Evolutionary conservation across 2,797 vertebrate species (phyloP).

Genomic region (Poecilia wingei): DNA sequence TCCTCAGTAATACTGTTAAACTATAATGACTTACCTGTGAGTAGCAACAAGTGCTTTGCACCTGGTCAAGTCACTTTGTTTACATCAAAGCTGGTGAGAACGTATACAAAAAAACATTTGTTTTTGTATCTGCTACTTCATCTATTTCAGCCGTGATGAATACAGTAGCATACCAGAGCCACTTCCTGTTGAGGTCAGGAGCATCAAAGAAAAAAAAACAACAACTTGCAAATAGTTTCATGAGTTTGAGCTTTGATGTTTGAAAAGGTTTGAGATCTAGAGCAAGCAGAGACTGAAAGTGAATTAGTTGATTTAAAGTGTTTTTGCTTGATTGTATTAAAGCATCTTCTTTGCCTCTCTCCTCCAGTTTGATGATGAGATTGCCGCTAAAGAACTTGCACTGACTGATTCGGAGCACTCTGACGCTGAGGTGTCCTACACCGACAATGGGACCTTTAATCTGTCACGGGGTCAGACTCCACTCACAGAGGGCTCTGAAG

Average conservation of each 20-base stretch:
- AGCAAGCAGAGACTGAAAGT: neutral
- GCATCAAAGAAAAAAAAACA: constrained; percentile 2
- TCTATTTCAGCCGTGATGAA: neutral
- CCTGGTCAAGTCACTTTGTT: neutral
- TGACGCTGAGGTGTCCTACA: constrained; percentile 94
- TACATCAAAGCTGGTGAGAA: neutral
- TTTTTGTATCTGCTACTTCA: neutral
- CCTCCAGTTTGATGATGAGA: constrained; percentile 90
- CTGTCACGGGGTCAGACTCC: constrained; percentile 95
- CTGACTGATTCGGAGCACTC: constrained; percentile 97
- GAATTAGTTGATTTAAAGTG: neutral
- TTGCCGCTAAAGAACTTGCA: constrained; percentile 89
- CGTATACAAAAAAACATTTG: neutral
- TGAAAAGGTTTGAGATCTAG: constrained; percentile 5
- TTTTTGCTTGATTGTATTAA: neutral
- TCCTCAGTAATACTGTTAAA: constrained; percentile 10
- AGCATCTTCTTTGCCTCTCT: constrained; percentile 12
- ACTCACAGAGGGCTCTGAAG: constrained; percentile 96
- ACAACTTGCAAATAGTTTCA: neutral
- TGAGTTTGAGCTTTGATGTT: constrained; percentile 4
- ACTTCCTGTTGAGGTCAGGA: constrained; percentile 32
- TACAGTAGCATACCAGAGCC: neutral
- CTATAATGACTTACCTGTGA: neutral
- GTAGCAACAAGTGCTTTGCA: neutral
- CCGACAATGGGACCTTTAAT: constrained; percentile 96